These are phyloP conservation scores for Atta colombica DNA, from an alignment of 1,140 invertebrate genomes.

Conservation along the genomic window DNA sequence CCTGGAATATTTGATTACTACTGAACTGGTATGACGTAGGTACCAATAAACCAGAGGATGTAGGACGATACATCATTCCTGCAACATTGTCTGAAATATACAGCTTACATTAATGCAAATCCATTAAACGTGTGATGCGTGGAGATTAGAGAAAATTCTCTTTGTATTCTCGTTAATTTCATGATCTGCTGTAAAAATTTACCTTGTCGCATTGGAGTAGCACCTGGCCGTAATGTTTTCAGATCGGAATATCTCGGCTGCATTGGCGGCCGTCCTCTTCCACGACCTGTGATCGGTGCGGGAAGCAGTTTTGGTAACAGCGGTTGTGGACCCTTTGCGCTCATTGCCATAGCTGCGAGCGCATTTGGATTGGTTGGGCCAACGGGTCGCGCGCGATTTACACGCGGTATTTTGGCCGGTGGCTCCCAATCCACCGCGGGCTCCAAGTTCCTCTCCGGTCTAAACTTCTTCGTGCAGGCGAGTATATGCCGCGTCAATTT, in stretches of 20 bases:
- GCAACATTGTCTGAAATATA: conserved; percentile 82
- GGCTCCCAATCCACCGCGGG: conserved; percentile 96
- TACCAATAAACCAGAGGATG: conserved; percentile 87
- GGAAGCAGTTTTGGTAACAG: conserved; percentile 87
- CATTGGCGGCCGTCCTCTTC: conserved; percentile 84
- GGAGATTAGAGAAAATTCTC: conserved; percentile 24
- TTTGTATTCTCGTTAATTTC: neutral
- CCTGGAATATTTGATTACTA: conserved; percentile 89
- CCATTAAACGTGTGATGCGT: neutral
- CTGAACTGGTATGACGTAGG: conserved; percentile 88
- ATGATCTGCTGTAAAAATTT: conserved; percentile 31
- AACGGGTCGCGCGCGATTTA: conserved; percentile 87
- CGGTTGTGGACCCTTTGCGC: conserved; percentile 85
- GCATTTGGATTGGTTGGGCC: conserved; percentile 82
- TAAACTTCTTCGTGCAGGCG: conserved; percentile 96
- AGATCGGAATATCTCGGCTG: conserved; percentile 84
- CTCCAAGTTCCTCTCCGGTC: conserved; percentile 93
- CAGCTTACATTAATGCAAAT: conserved; percentile 23
- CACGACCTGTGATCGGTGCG: conserved; percentile 82
- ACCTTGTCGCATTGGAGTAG: conserved; percentile 81
- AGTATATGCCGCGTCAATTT: conserved; percentile 95
- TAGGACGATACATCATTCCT: conserved; percentile 88
- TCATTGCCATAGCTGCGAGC: conserved; percentile 85
- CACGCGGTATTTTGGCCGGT: conserved; percentile 95
- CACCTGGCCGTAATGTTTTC: conserved; percentile 82